phyloP scores from a whole-genome alignment of 2,888 invertebrate species.

The Eristalis arbustorum region DNA sequence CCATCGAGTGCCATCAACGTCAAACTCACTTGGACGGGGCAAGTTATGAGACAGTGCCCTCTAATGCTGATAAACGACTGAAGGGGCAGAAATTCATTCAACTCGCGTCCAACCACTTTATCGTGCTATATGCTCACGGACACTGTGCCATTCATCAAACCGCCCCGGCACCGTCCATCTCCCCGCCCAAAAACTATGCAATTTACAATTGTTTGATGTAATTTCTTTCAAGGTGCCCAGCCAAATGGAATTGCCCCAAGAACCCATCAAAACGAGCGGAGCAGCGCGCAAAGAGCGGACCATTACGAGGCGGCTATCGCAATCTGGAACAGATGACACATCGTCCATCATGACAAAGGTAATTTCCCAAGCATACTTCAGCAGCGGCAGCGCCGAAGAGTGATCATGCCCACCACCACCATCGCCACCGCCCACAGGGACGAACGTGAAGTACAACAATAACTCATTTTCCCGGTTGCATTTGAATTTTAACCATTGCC shows the following conservation, averaged over 20 bases:
- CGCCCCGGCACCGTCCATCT: not conserved
- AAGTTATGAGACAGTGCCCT: not conserved
- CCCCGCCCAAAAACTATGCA: not conserved
- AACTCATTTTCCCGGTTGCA: conserved; percentile 66
- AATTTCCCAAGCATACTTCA: conserved; percentile 55
- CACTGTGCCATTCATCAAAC: not conserved
- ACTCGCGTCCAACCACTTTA: not conserved
- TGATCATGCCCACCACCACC: conserved; percentile 12
- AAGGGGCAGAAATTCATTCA: not conserved
- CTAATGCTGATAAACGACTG: not conserved
- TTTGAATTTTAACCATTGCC: conserved; percentile 64
- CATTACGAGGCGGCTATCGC: conserved; percentile 42
- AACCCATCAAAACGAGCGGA: conserved; percentile 1
- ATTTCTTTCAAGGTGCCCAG: conserved; percentile 28
- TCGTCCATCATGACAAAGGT: conserved; percentile 61
- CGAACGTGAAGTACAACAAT: conserved; percentile 56
- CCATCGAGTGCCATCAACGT: not conserved
- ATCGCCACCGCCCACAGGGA: not conserved
- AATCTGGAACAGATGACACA: conserved; percentile 62
- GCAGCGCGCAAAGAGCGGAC: not conserved
- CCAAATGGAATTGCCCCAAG: not conserved
- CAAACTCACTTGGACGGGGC: not conserved
- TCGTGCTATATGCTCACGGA: not conserved
- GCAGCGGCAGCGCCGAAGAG: conserved; percentile 13
- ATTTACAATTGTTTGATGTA: conserved; percentile 1